Evolutionary conservation across 2,797 vertebrate genomes (phyloP).

Genomic region (Channa striata): DNA sequence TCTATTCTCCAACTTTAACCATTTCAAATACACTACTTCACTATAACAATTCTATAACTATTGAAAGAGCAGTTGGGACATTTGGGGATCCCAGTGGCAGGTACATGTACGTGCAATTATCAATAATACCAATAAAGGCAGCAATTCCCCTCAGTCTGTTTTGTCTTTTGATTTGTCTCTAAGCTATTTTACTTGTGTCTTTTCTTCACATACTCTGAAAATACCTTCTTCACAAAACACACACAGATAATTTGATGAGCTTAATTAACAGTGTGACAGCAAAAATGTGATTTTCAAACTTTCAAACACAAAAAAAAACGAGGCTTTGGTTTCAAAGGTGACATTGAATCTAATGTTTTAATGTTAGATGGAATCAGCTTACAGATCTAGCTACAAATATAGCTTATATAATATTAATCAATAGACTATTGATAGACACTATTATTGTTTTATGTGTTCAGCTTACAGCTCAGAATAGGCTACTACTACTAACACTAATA

Average conservation of each 20-base stretch:
- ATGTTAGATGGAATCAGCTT: neutral
- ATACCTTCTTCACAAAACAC: neutral
- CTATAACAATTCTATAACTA: conserved; percentile 7
- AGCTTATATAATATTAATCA: neutral
- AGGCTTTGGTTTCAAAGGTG: neutral
- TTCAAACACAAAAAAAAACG: no score
- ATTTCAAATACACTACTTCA: neutral
- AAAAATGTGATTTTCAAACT: neutral
- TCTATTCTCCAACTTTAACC: neutral
- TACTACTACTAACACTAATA: neutral
- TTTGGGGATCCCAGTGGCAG: conserved; percentile 13
- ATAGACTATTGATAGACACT: neutral
- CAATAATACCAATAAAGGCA: no score
- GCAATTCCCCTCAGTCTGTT: no score
- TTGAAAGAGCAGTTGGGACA: neutral
- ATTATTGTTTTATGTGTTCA: neutral
- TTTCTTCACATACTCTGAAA: no score
- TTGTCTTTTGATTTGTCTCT: no score
- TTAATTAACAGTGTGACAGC: neutral
- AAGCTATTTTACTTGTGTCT: no score
- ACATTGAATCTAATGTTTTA: neutral
- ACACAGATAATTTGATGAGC: neutral
- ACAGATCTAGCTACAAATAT: neutral
- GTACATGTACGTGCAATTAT: conserved; percentile 1
- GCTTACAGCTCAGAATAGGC: neutral